A percentile compares a stretch with the other conserved stretches of the same genome.
phyloP scores from a whole-genome alignment of 2,888 invertebrate genomes.

The Leptinotarsa juncta region DNA sequence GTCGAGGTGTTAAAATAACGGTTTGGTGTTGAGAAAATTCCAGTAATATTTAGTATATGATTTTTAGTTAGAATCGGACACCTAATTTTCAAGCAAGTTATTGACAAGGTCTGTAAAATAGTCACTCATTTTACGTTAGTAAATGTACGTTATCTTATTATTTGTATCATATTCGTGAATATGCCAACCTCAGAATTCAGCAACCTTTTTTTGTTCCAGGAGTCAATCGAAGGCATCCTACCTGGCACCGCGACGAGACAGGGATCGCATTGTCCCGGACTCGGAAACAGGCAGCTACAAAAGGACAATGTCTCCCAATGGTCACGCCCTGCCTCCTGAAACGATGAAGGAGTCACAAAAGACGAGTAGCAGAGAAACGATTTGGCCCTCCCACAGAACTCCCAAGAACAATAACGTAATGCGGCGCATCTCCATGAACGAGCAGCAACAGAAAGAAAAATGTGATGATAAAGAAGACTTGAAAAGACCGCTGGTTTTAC shows the following conservation, averaged over 20 bases:
- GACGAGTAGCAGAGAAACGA: conserved; percentile 56
- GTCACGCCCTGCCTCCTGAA: conserved; percentile 59
- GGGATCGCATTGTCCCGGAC: conserved; percentile 74
- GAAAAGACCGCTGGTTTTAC: conserved; percentile 64
- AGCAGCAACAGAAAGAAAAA: conserved; percentile 57
- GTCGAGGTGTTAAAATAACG: no score
- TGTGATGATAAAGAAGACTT: conserved; percentile 58
- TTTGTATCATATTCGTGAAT: no score
- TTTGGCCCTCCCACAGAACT: conserved; percentile 58
- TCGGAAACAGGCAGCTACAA: conserved; percentile 82
- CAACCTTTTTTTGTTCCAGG: conserved; percentile 67
- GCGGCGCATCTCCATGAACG: conserved; percentile 61
- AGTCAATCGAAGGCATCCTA: conserved; percentile 84
- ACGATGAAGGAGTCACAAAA: conserved; percentile 53
- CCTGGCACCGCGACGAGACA: conserved; percentile 77
- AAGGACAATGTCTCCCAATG: conserved; percentile 77
- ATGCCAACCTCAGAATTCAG: no score
- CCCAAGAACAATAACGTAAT: conserved; percentile 57
- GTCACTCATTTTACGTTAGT: no score
- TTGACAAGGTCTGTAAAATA: no score
- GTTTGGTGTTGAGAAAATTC: no score
- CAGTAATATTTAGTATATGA: no score
- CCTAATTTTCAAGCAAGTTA: no score
- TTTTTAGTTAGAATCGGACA: no score
- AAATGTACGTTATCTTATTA: no score